A percentile compares a stretch with the other conserved stretches of the same genome.
Evolutionary conservation across 2,888 invertebrate species (phyloP).

Genomic region (Octonoba sinensis): DNA sequence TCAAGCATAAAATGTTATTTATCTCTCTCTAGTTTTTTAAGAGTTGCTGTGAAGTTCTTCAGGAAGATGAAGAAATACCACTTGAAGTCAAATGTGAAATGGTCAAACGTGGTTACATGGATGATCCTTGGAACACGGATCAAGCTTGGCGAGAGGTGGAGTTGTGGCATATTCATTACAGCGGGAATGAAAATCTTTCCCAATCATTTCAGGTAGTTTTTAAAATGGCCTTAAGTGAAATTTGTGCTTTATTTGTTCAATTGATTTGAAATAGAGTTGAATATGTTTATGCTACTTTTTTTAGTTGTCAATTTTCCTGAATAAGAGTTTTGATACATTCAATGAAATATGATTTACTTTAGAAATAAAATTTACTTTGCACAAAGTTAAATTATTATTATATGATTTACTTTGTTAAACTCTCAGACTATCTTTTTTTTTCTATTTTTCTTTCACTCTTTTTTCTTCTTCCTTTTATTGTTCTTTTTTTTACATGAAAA

Average conservation of each 20-base stretch:
- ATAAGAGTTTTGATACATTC: too few species aligned
- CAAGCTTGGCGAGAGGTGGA: conserved; percentile 68
- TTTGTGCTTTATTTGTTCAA: too few species aligned
- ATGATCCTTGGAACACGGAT: conserved; percentile 70
- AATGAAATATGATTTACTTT: too few species aligned
- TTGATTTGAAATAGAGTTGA: too few species aligned
- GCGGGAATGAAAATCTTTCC: conserved; percentile 47
- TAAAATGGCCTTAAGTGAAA: too few species aligned
- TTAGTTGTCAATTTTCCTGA: background rate
- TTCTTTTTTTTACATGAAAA: too few species aligned
- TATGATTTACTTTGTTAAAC: too few species aligned
- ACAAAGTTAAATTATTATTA: too few species aligned
- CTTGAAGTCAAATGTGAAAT: conserved; percentile 65
- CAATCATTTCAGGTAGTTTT: conserved; percentile 39
- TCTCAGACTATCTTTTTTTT: too few species aligned
- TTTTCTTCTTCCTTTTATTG: too few species aligned
- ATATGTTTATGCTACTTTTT: background rate
- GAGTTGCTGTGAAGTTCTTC: conserved; percentile 36
- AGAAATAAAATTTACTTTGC: too few species aligned
- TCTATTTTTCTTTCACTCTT: too few species aligned
- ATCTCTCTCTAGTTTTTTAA: conserved; percentile 43
- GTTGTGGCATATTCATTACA: conserved; percentile 66
- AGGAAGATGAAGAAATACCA: conserved; percentile 48
- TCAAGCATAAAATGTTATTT: background rate
- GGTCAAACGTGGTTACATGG: conserved; percentile 70